phyloP scores from a whole-genome alignment of 2,888 invertebrate genomes.

The Schrankia costaestrigalis region DNA sequence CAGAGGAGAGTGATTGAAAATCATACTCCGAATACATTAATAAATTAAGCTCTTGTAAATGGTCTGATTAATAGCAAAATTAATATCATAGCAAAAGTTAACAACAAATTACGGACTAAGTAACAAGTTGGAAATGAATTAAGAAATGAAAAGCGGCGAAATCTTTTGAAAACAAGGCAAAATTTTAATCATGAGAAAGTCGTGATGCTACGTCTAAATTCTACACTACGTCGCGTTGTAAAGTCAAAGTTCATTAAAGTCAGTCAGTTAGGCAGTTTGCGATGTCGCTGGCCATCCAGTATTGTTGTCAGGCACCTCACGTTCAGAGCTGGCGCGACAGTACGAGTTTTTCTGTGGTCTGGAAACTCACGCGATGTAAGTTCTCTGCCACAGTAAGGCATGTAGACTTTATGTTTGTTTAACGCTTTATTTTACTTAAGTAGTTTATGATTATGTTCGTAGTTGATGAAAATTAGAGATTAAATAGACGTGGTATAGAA shows the following conservation, averaged over 20 bases:
- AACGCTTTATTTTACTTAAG: constrained; percentile 6
- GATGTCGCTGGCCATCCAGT: constrained; percentile 31
- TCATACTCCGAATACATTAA: no score
- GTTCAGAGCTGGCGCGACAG: constrained; percentile 51
- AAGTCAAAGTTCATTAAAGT: constrained; percentile 56
- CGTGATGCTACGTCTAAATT: constrained; percentile 33
- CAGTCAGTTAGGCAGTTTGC: constrained; percentile 56
- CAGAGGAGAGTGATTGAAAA: no score
- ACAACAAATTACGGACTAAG: constrained; percentile 4
- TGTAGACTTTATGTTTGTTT: constrained; percentile 33
- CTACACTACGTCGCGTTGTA: constrained; percentile 21
- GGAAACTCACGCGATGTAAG: constrained; percentile 46
- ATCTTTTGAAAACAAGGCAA: constrained; percentile 8
- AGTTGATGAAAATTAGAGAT: no score
- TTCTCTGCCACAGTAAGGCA: constrained; percentile 49
- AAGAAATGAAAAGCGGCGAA: constrained; percentile 10
- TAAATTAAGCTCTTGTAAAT: no score
- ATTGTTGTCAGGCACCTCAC: constrained; percentile 55
- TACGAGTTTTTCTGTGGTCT: constrained; percentile 58
- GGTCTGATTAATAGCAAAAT: no score
- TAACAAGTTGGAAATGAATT: constrained; percentile 7
- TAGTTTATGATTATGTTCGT: no score
- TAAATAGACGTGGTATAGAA: no score
- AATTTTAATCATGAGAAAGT: constrained; percentile 19
- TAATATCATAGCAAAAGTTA: constrained; percentile 9